These are phyloP conservation scores for Orthosia gothica DNA, from an alignment of 2,888 invertebrate species.

Conservation along the genomic window DNA sequence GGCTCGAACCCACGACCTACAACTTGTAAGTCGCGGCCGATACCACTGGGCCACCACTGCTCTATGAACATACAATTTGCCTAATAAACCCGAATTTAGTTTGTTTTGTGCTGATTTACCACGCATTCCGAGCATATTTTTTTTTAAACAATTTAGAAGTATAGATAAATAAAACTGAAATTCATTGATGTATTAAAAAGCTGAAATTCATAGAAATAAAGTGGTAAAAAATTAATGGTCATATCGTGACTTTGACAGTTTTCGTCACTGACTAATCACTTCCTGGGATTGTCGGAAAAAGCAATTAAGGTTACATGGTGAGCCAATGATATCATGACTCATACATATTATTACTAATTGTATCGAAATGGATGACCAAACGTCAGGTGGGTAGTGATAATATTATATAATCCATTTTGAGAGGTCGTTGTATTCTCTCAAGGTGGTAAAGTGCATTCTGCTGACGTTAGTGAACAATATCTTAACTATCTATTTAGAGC, in stretches of 20 bases:
- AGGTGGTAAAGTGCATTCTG: background rate
- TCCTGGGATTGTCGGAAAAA: constrained; percentile 14
- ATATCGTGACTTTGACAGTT: background rate
- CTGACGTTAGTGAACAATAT: background rate
- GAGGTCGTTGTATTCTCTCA: background rate
- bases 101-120: too few species aligned
- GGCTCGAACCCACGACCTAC: too few species aligned
- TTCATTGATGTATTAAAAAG: too few species aligned
- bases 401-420: background rate
- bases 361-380: constrained; percentile 9
- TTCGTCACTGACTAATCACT: constrained; percentile 9
- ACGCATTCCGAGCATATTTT: background rate
- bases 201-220: background rate
- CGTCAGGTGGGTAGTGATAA: background rate
- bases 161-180: background rate
- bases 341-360: background rate
- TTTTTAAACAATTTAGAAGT: background rate
- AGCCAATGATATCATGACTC: constrained; percentile 5
- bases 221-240: background rate
- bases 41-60: too few species aligned
- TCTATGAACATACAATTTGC: too few species aligned
- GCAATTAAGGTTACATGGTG: background rate
- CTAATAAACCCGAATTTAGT: too few species aligned
- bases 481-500: background rate
- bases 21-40: too few species aligned